These are phyloP conservation scores for Drosophila seguyi DNA, from an alignment of 1,140 invertebrate genomes.

Conservation along the genomic window DNA sequence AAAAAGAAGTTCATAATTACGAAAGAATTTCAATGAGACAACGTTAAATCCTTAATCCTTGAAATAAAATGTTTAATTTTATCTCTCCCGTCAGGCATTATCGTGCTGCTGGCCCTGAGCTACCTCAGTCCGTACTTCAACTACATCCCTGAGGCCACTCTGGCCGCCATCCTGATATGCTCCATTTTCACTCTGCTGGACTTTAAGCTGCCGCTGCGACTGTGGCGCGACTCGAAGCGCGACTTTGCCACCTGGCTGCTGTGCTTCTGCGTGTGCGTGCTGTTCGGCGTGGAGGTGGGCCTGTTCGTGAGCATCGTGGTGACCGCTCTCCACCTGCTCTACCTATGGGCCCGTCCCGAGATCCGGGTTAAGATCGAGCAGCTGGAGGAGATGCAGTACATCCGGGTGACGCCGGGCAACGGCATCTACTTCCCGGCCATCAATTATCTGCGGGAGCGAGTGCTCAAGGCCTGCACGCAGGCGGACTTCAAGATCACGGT, in stretches of 20 bases:
- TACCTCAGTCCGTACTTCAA: conserved; percentile 94
- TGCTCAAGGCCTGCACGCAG: conserved; percentile 86
- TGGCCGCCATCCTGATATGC: conserved; percentile 91
- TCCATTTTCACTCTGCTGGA: conserved; percentile 86
- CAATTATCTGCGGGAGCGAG: conserved; percentile 86
- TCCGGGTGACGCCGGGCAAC: conserved; percentile 87
- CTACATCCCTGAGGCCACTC: conserved; percentile 92
- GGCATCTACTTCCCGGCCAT: conserved; percentile 89
- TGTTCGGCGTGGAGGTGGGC: conserved; percentile 94
- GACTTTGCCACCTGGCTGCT: conserved; percentile 89
- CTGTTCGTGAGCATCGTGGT: conserved; percentile 94
- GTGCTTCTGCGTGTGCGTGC: conserved; percentile 92
- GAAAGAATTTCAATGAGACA: background rate
- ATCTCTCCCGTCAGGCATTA: conserved; percentile 82
- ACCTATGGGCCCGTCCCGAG: conserved; percentile 92
- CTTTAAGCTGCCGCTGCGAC: conserved; percentile 88
- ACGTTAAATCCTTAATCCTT: background rate
- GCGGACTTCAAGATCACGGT: conserved; percentile 85
- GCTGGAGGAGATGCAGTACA: conserved; percentile 85
- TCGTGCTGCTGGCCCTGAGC: conserved; percentile 87
- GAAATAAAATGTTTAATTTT: background rate
- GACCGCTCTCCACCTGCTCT: conserved; percentile 92
- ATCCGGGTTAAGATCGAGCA: conserved; percentile 88
- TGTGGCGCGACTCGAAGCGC: conserved; percentile 91
- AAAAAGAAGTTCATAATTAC: background rate